phyloP scores from a whole-genome alignment of 2,113 vertebrate species.

The Xiphias gladius region DNA sequence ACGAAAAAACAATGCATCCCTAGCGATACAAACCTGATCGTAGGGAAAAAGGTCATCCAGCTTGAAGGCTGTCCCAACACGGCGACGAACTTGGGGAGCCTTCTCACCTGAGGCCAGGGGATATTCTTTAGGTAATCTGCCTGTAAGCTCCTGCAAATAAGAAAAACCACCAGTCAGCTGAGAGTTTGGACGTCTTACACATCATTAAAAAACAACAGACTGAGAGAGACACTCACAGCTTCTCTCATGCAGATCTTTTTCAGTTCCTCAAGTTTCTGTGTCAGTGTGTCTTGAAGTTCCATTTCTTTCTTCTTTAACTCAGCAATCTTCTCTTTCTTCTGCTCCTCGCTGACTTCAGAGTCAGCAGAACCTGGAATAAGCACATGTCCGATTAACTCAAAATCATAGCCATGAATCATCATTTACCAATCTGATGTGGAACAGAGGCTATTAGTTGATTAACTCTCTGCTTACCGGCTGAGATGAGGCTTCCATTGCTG shows the following conservation, averaged over 20 bases:
- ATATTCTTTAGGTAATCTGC: slow-evolving; percentile 93
- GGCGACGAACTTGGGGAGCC: slow-evolving; percentile 88
- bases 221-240: slow-evolving; percentile 88
- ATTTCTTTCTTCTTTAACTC: slow-evolving; percentile 94
- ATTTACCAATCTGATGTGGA: not conserved
- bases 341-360: slow-evolving; percentile 93
- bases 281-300: slow-evolving; percentile 89
- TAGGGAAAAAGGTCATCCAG: slow-evolving; percentile 91
- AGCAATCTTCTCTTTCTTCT: slow-evolving; percentile 93
- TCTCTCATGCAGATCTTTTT: slow-evolving; percentile 95
- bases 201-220: not conserved
- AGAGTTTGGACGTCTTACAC: not conserved
- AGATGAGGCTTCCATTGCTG: slow-evolving; percentile 96
- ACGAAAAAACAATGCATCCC: not conserved
- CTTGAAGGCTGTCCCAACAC: slow-evolving; percentile 92
- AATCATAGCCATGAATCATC: slow-evolving; percentile 41
- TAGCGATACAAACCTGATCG: slow-evolving; percentile 85
- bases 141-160: slow-evolving; percentile 90
- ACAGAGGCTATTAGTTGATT: slow-evolving; percentile 18
- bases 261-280: slow-evolving; percentile 92
- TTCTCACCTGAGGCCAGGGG: slow-evolving; percentile 92
- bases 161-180: slow-evolving; percentile 16
- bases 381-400: slow-evolving; percentile 23
- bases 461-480: slow-evolving; percentile 87
- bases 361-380: slow-evolving; percentile 90